phyloP scores from a whole-genome alignment of 1,140 invertebrate genomes.

The Papilio glaucus region DNA sequence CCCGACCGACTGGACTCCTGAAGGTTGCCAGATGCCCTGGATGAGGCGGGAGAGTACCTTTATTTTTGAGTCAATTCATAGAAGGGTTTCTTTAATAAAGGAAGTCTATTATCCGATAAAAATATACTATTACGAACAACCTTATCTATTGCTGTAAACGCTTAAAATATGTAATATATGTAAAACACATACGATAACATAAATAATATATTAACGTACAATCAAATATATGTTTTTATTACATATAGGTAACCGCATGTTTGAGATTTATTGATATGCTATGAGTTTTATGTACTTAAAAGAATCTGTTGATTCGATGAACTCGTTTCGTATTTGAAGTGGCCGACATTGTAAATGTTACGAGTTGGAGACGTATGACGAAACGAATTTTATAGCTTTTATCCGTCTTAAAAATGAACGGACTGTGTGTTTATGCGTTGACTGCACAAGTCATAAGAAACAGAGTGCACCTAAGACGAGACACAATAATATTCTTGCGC shows the following conservation, averaged over 20 bases:
- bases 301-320: conserved; percentile 37
- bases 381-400: conserved; percentile 59
- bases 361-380: conserved; percentile 39
- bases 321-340: conserved; percentile 37
- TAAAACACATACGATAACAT: no score
- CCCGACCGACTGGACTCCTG: no score
- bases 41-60: no score
- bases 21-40: no score
- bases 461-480: background rate
- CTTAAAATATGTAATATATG: background rate
- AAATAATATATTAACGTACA: background rate
- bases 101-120: background rate
- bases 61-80: no score
- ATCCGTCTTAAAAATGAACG: conserved; percentile 63
- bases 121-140: no score
- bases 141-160: no score
- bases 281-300: conserved; percentile 25
- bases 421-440: conserved; percentile 54
- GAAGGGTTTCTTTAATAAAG: no score
- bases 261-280: conserved; percentile 31
- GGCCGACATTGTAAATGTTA: conserved; percentile 38
- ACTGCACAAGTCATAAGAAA: conserved; percentile 45
- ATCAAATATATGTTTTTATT: conserved; percentile 21
- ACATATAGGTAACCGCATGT: background rate
- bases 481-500: no score